phyloP scores from a whole-genome alignment of 1,140 invertebrate species.

The Campodea augens region DNA sequence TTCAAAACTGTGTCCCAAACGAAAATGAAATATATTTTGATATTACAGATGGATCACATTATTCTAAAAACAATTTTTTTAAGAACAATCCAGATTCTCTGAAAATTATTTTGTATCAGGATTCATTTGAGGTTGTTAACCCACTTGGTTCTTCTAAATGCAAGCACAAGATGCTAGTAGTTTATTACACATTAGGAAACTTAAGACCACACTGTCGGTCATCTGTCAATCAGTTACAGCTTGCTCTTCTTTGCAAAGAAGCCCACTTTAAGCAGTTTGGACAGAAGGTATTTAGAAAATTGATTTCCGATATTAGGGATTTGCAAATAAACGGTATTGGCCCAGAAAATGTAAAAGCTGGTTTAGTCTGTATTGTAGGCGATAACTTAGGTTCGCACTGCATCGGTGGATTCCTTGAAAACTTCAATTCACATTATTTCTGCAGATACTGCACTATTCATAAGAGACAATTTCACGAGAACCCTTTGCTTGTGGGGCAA shows the following conservation, averaged over 20 bases:
- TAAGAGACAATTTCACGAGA: not conserved
- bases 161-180: constrained; percentile 20
- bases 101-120: constrained; percentile 21
- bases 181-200: constrained; percentile 20
- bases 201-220: constrained; percentile 5
- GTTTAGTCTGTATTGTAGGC: not conserved
- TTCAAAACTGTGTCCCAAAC: no score
- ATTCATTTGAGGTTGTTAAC: constrained; percentile 21
- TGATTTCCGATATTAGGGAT: constrained; percentile 19
- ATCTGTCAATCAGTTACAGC: constrained; percentile 16
- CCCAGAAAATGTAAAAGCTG: not conserved
- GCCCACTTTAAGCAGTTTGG: constrained; percentile 17
- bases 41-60: constrained; percentile 18
- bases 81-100: constrained; percentile 14
- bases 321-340: constrained; percentile 12
- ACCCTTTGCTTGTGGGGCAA: not conserved
- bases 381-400: not conserved
- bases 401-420: not conserved
- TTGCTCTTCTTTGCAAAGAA: constrained; percentile 19
- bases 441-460: not conserved
- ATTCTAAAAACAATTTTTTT: constrained; percentile 18
- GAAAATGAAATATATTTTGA: constrained; percentile 11
- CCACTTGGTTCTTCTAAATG: constrained; percentile 18
- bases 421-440: not conserved
- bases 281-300: constrained; percentile 1